These are phyloP conservation scores for Leptinotarsa undecemlineata DNA, from an alignment of 1,140 invertebrate species.

Conservation along the genomic window DNA sequence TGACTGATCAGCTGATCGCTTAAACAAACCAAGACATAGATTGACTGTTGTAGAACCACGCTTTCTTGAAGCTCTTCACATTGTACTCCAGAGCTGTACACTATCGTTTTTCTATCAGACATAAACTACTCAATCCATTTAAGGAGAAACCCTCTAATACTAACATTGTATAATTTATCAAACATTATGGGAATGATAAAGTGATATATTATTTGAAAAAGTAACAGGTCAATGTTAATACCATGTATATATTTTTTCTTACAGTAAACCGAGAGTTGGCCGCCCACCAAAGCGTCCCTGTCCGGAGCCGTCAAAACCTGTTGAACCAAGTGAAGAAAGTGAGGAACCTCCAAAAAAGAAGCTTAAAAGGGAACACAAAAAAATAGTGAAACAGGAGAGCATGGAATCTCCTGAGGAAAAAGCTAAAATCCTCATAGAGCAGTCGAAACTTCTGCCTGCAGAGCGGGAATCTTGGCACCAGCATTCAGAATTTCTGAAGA, in stretches of 20 bases:
- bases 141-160: too few relatives aligned
- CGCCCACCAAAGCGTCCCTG: slow-evolving; percentile 45
- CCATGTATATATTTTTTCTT: slow-evolving; percentile 13
- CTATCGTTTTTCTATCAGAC: too few relatives aligned
- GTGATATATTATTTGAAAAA: too few relatives aligned
- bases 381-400: slow-evolving; percentile 17
- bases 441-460: slow-evolving; percentile 36
- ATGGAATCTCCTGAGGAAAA: slow-evolving; percentile 33
- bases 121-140: too few relatives aligned
- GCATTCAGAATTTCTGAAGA: slow-evolving; percentile 48
- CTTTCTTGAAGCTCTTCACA: too few relatives aligned
- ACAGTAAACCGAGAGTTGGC: slow-evolving; percentile 43
- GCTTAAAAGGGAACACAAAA: slow-evolving; percentile 26
- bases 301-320: slow-evolving; percentile 21
- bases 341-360: slow-evolving; percentile 37
- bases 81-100: too few relatives aligned
- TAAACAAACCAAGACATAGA: too few relatives aligned
- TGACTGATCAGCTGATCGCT: too few relatives aligned
- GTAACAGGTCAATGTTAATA: too few relatives aligned
- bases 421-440: slow-evolving; percentile 36
- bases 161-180: too few relatives aligned
- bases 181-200: too few relatives aligned
- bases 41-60: too few relatives aligned
- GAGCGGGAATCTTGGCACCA: slow-evolving; percentile 45
- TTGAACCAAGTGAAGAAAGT: slow-evolving; percentile 10